Conservation (phyloP, 2,797 vertebrate species). For the Lacerta bilineata region DNA sequence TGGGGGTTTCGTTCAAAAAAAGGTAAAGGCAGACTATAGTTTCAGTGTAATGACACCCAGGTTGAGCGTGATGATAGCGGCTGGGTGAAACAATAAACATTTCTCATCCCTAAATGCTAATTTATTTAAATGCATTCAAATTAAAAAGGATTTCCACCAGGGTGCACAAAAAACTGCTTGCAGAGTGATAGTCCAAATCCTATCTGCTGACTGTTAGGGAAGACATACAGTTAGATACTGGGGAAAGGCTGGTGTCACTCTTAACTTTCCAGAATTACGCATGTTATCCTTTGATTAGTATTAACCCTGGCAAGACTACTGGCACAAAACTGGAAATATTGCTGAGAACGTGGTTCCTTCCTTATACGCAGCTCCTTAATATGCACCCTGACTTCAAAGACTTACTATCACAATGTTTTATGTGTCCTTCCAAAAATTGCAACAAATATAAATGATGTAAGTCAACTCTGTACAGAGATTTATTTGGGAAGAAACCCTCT, state of each 20-base stretch:
- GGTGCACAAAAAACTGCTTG: neutral
- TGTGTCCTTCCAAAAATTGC: neutral
- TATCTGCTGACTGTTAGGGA: neutral
- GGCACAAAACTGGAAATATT: neutral
- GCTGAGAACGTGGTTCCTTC: neutral
- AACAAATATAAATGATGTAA: neutral
- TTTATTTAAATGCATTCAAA: neutral
- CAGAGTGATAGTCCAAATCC: neutral
- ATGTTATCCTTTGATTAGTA: neutral
- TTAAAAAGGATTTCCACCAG: neutral
- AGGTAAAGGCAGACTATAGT: constrained; percentile 16
- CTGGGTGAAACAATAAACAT: neutral
- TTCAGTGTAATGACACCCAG: constrained; percentile 24
- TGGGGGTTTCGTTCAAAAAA: constrained; percentile 22
- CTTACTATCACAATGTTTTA: neutral
- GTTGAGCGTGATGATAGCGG: neutral
- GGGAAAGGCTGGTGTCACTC: neutral
- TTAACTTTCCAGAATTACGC: neutral
- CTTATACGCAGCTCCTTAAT: neutral
- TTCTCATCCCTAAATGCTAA: neutral
- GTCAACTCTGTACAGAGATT: neutral
- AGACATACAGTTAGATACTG: neutral
- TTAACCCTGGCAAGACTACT: neutral
- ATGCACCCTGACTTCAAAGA: neutral
- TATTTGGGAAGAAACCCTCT: too few species aligned